Conservation (phyloP, 1,140 invertebrate genomes). For the Chironomus tepperi region DNA sequence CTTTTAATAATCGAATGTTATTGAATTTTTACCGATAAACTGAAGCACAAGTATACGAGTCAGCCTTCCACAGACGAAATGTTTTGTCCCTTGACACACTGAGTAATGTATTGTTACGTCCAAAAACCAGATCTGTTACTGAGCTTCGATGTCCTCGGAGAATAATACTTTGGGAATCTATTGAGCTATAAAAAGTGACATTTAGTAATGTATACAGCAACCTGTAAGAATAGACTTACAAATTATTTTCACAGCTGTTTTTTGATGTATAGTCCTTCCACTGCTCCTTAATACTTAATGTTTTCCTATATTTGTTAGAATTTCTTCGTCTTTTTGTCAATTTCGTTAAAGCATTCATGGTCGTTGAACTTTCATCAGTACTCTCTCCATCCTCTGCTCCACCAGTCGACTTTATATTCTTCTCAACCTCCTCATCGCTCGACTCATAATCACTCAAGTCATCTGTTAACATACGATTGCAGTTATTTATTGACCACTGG, state of each 20-base stretch:
- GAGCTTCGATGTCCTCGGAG: slow-evolving; percentile 63
- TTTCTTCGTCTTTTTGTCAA: background rate
- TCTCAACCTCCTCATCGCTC: slow-evolving; percentile 30
- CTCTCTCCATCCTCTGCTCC: slow-evolving; percentile 22
- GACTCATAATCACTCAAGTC: slow-evolving; percentile 23
- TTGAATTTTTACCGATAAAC: slow-evolving; percentile 51
- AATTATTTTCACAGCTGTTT: slow-evolving; percentile 23
- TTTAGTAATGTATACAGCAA: too few relatives aligned
- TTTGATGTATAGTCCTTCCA: slow-evolving; percentile 14
- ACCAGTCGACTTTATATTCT: slow-evolving; percentile 25
- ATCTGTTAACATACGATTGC: slow-evolving; percentile 26
- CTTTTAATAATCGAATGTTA: background rate
- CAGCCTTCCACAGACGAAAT: slow-evolving; percentile 61
- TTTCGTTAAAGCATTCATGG: background rate
- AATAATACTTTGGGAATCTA: slow-evolving; percentile 46
- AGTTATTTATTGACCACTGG: slow-evolving; percentile 36
- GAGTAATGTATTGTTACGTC: slow-evolving; percentile 49
- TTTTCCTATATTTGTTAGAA: background rate
- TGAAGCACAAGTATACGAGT: slow-evolving; percentile 56
- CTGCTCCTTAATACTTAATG: slow-evolving; percentile 13
- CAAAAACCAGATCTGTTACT: slow-evolving; percentile 62
- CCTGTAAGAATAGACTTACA: too few relatives aligned
- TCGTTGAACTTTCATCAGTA: background rate
- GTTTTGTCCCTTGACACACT: slow-evolving; percentile 70
- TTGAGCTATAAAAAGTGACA: slow-evolving; percentile 35